Evolutionary conservation across 64 coral and sea anemone species (phyloP).

Genomic region (Dendronephthya gigantea): DNA sequence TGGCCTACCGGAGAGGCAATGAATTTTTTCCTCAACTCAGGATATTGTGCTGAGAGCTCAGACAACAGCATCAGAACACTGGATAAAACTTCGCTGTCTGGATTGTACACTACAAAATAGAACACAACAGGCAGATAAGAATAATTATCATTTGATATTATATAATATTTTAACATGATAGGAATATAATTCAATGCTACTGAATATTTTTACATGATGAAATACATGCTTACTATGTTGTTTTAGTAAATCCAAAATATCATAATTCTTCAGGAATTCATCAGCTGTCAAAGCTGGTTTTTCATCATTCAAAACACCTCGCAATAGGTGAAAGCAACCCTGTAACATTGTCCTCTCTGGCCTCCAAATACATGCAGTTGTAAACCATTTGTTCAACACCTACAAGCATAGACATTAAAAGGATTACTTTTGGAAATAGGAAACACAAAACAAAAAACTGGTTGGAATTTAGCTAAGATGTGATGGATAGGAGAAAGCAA

Average conservation of each 20-base stretch:
- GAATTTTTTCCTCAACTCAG: neutral
- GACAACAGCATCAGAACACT: neutral
- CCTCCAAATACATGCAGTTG: conserved; percentile 1
- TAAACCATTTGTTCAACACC: neutral
- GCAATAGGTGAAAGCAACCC: neutral
- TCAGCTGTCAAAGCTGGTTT: neutral
- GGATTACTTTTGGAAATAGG: too few species aligned
- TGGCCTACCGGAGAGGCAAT: neutral
- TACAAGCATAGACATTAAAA: neutral
- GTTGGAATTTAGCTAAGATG: neutral
- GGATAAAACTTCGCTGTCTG: neutral
- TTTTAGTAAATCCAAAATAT: neutral
- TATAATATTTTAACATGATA: too few species aligned
- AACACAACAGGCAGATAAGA: neutral
- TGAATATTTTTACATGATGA: neutral
- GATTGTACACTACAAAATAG: neutral
- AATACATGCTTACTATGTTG: neutral
- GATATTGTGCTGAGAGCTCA: neutral
- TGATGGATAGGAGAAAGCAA: neutral
- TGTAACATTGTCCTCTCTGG: neutral
- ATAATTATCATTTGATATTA: too few species aligned
- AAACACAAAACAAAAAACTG: neutral
- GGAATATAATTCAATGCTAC: too few species aligned
- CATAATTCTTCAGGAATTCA: neutral
- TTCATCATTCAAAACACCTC: neutral